A percentile compares a stretch with the other conserved stretches of the same genome.
These are phyloP conservation scores for Paragorgia papillata DNA, from an alignment of 92 coral and sea anemone genomes.

Conservation along the genomic window DNA sequence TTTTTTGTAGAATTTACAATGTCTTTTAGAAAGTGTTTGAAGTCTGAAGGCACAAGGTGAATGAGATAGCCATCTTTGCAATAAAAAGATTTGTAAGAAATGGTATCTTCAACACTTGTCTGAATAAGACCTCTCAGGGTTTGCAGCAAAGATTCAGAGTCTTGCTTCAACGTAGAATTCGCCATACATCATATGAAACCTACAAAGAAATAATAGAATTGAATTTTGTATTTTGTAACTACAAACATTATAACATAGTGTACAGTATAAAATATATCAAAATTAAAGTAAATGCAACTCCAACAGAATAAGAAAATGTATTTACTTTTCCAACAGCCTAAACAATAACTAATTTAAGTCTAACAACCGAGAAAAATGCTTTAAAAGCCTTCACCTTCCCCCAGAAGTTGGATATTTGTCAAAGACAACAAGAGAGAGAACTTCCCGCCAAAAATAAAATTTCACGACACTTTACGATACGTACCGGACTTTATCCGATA, in stretches of 20 bases:
- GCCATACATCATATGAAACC: not conserved
- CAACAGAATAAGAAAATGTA: too few species aligned
- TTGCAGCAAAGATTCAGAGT: slow-evolving; percentile 5
- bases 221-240: too few species aligned
- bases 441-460: not conserved
- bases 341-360: too few species aligned
- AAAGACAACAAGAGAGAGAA: not conserved
- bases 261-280: too few species aligned
- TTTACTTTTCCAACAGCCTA: too few species aligned
- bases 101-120: not conserved
- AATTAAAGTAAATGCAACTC: too few species aligned
- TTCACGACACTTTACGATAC: not conserved
- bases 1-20: slow-evolving; percentile 65
- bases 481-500: not conserved
- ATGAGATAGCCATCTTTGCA: slow-evolving; percentile 3
- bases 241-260: too few species aligned
- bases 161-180: not conserved
- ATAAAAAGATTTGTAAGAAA: not conserved
- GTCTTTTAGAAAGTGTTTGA: slow-evolving; percentile 74
- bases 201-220: not conserved
- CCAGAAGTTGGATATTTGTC: too few species aligned
- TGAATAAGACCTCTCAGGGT: slow-evolving; percentile 3
- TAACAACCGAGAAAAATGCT: too few species aligned
- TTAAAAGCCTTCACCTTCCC: too few species aligned
- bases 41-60: slow-evolving; percentile 24